Evolutionary conservation across 2,888 invertebrate genomes (phyloP).

Genomic region (Cephonodes hylas): DNA sequence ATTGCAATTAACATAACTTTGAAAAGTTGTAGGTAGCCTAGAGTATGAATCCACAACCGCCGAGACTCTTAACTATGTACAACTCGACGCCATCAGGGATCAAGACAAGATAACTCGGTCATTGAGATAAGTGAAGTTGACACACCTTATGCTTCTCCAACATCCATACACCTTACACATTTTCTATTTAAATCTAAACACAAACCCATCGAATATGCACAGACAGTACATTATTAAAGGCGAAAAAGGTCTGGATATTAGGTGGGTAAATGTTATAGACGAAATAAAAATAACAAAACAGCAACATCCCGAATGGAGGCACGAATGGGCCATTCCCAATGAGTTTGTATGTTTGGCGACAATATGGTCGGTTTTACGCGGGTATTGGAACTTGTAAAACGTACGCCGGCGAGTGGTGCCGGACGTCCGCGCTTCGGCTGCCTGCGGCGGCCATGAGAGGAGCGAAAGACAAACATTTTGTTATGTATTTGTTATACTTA

Average conservation of each 20-base stretch:
- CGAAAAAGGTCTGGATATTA: neutral
- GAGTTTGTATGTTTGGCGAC: constrained; percentile 4
- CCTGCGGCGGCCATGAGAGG: neutral
- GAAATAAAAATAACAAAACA: neutral
- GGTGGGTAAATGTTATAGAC: neutral
- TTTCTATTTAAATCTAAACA: too few species aligned
- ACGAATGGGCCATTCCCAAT: neutral
- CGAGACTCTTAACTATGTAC: too few species aligned
- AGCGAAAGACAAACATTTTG: neutral
- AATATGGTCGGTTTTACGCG: neutral
- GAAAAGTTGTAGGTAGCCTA: too few species aligned
- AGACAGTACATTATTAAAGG: neutral
- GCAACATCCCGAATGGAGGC: neutral
- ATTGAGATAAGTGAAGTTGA: too few species aligned
- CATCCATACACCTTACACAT: too few species aligned
- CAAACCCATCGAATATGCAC: neutral
- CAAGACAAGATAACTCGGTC: too few species aligned
- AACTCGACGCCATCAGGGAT: too few species aligned
- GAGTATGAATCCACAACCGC: too few species aligned
- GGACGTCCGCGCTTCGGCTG: neutral
- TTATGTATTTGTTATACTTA: too few species aligned
- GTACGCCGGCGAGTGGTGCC: neutral
- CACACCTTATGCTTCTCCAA: too few species aligned
- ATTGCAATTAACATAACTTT: too few species aligned
- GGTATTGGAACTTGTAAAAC: constrained; percentile 6